Conservation (phyloP, 1,140 invertebrate species). For the Scaptodrosophila lebanonensis region DNA sequence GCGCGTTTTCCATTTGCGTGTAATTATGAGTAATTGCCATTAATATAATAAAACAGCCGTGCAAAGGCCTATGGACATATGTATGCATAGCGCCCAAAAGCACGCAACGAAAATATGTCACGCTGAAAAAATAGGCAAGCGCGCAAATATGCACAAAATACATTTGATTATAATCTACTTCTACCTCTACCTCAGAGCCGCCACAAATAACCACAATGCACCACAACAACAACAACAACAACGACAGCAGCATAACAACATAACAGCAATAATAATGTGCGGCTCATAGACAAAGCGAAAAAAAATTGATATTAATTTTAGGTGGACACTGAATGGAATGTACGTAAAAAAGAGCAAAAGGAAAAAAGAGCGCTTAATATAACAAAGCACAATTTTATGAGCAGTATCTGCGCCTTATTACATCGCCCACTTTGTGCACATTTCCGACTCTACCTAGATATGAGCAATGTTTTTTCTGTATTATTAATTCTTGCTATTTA, state of each 20-base stretch:
- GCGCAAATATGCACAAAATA: conserved; percentile 23
- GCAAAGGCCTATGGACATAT: conserved; percentile 39
- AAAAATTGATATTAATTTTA: conserved; percentile 73
- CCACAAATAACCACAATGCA: no score
- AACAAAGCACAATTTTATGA: conserved; percentile 37
- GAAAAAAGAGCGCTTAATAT: conserved; percentile 11
- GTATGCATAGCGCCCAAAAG: conserved; percentile 46
- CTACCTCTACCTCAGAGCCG: conserved; percentile 32
- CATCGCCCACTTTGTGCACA: conserved; percentile 27
- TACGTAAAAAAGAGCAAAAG: conserved; percentile 49
- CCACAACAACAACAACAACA: conserved; percentile 23
- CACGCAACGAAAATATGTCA: conserved; percentile 59
- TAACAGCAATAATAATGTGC: no score
- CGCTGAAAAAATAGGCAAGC: conserved; percentile 12
- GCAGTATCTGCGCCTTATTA: conserved; percentile 51
- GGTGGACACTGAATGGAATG: conserved; percentile 39
- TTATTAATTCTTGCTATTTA: conserved; percentile 49
- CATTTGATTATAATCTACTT: conserved; percentile 55
- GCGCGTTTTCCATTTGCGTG: conserved; percentile 16
- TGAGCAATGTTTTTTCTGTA: conserved; percentile 34
- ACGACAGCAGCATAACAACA: conserved; percentile 31
- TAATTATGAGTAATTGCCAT: conserved; percentile 71
- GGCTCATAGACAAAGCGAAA: conserved; percentile 67
- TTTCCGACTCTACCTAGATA: conserved; percentile 27
- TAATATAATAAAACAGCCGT: conserved; percentile 58